These are phyloP conservation scores for Microcebus lehilahytsara DNA, from an alignment of 2,113 vertebrate species.

Conservation along the genomic window DNA sequence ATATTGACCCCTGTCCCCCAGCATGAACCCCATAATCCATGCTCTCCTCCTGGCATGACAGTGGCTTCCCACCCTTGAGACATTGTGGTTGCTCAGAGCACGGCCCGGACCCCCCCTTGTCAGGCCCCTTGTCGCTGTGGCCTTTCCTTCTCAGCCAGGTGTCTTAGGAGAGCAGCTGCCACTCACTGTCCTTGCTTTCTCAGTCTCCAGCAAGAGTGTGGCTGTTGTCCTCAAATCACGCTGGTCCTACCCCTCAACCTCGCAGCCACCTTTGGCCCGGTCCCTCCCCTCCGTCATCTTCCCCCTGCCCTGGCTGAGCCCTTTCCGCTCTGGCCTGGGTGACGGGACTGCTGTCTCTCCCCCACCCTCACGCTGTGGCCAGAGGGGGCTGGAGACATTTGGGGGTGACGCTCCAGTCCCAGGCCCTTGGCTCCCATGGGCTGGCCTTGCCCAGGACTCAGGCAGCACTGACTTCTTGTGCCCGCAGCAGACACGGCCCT, in stretches of 20 bases:
- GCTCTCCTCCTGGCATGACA: too few species aligned
- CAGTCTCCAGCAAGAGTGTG: not conserved
- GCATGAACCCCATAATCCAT: not conserved
- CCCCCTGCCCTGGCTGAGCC: not conserved
- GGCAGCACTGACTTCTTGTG: not conserved
- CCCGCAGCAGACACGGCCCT: too few species aligned
- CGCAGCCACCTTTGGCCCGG: not conserved
- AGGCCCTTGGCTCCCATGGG: not conserved
- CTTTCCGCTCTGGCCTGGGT: not conserved
- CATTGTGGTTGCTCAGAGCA: not conserved
- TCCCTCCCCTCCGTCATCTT: fast-evolving
- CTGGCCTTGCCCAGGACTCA: not conserved
- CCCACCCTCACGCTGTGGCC: not conserved
- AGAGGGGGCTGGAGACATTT: not conserved
- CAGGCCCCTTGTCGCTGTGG: not conserved
- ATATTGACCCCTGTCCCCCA: not conserved
- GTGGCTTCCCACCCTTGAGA: not conserved
- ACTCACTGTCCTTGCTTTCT: not conserved
- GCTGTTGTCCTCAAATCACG: fast-evolving
- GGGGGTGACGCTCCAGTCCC: not conserved
- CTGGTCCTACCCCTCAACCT: not conserved
- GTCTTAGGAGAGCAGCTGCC: not conserved
- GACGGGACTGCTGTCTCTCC: not conserved
- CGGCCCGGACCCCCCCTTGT: fast-evolving
- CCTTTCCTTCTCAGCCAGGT: not conserved